Percentiles rank a stretch among this genome's conserved stretches.
These are phyloP conservation scores for Neostethus bicornis DNA, from an alignment of 2,797 vertebrate genomes.

Conservation along the genomic window DNA sequence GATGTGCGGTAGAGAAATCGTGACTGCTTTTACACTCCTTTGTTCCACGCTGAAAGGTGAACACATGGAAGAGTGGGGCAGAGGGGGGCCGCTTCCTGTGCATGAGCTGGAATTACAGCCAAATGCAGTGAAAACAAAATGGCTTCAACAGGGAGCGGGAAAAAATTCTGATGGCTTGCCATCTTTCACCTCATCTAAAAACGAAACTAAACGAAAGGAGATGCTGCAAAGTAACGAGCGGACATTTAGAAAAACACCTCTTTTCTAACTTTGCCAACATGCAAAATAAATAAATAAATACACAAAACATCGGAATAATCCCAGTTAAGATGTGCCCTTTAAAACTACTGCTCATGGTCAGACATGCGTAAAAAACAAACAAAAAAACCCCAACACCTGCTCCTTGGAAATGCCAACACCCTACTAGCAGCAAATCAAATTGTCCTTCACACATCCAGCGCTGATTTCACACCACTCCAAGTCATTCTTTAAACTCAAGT, in stretches of 20 bases:
- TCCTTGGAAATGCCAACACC: constrained; percentile 18
- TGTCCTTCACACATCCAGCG: constrained; percentile 23
- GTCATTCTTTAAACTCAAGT: constrained; percentile 23
- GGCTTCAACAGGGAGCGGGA: constrained; percentile 53
- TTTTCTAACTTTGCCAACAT: constrained; percentile 14
- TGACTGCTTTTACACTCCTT: constrained; percentile 54
- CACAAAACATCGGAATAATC: constrained; percentile 2
- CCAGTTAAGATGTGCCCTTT: constrained; percentile 12
- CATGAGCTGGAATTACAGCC: constrained; percentile 40
- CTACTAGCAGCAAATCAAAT: constrained; percentile 16
- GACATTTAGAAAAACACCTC: constrained; percentile 20
- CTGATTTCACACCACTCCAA: constrained; percentile 29
- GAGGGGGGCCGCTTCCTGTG: constrained; percentile 45
- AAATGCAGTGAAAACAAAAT: constrained; percentile 60
- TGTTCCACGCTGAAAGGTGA: constrained; percentile 47
- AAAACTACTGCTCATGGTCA: constrained; percentile 14
- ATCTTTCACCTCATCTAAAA: constrained; percentile 38
- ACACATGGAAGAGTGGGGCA: constrained; percentile 51
- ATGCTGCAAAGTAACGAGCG: constrained; percentile 14
- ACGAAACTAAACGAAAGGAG: constrained; percentile 2
- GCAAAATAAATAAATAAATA: constrained; percentile 9
- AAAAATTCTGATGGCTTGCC: constrained; percentile 41
- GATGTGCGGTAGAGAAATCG: constrained; percentile 56
- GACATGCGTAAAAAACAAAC: constrained; percentile 11
- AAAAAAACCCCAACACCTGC: constrained; percentile 6